phyloP scores from a whole-genome alignment of 2,888 invertebrate genomes.

The Prionchulus punctatus region DNA sequence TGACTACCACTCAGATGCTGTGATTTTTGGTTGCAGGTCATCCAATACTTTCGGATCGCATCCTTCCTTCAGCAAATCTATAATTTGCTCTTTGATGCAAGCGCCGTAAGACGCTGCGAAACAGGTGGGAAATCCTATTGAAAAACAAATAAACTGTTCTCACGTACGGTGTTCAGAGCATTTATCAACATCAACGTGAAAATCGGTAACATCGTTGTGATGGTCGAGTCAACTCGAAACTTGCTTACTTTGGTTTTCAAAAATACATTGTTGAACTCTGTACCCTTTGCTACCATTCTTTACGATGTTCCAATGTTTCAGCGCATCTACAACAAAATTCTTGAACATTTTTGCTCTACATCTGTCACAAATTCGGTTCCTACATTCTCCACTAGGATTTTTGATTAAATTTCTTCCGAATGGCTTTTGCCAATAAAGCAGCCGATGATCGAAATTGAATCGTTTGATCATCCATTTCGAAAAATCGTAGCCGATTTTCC shows the following conservation, averaged over 20 bases:
- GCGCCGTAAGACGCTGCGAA: slow-evolving; percentile 43
- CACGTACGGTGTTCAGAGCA: too few species aligned
- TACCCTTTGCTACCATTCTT: too few species aligned
- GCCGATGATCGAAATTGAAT: background rate
- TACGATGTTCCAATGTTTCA: too few species aligned
- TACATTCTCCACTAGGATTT: slow-evolving; percentile 3
- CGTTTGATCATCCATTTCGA: background rate
- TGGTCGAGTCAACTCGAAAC: too few species aligned
- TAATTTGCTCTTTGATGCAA: slow-evolving; percentile 40
- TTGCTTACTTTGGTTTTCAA: too few species aligned
- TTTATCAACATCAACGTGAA: too few species aligned
- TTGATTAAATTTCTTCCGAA: slow-evolving; percentile 1
- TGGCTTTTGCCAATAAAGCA: background rate
- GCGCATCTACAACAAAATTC: too few species aligned
- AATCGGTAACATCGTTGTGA: too few species aligned
- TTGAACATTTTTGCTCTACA: too few species aligned
- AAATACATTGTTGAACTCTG: too few species aligned
- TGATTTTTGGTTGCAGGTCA: slow-evolving; percentile 41
- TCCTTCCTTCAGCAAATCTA: slow-evolving; percentile 37
- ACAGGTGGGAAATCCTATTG: slow-evolving; percentile 26
- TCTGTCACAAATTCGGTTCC: background rate
- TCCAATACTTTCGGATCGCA: slow-evolving; percentile 38
- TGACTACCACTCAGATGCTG: slow-evolving; percentile 37
- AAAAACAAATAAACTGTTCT: too few species aligned
- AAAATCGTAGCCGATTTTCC: background rate